These are phyloP conservation scores for Tetranychus truncatus DNA, from an alignment of 2,888 invertebrate genomes.

Conservation along the genomic window DNA sequence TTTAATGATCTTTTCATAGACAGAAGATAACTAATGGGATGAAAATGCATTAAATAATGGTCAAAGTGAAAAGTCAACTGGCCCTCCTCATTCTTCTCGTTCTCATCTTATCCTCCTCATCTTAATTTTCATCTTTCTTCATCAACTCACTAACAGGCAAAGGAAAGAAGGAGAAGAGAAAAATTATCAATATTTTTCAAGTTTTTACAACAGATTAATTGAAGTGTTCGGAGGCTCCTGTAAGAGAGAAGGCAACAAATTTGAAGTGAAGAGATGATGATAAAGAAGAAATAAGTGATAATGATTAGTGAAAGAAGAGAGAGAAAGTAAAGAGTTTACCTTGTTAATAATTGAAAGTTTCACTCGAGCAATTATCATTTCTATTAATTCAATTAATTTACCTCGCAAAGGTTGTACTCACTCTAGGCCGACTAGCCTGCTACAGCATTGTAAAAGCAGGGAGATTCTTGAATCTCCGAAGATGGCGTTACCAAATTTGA, in stretches of 20 bases:
- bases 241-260: neutral
- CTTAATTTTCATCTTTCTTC: neutral
- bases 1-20: neutral
- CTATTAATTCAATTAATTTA: neutral
- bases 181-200: neutral
- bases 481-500: too few relatives aligned
- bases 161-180: neutral
- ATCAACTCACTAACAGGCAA: neutral
- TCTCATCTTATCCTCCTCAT: neutral
- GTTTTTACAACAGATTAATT: neutral
- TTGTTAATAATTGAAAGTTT: neutral
- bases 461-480: too few relatives aligned
- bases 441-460: too few relatives aligned
- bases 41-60: neutral
- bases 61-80: neutral
- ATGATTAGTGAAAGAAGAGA: neutral
- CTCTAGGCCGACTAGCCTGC: too few relatives aligned
- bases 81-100: neutral
- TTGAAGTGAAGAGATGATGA: neutral
- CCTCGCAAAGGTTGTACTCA: too few relatives aligned
- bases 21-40: conserved; percentile 1
- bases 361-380: neutral
- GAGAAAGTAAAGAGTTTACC: neutral
- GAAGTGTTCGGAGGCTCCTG: neutral
- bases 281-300: neutral